Percentiles rank a stretch among this genome's conserved stretches.
Evolutionary conservation across 2,888 invertebrate genomes (phyloP).

Genomic region (Xanthorhoe spadicearia): DNA sequence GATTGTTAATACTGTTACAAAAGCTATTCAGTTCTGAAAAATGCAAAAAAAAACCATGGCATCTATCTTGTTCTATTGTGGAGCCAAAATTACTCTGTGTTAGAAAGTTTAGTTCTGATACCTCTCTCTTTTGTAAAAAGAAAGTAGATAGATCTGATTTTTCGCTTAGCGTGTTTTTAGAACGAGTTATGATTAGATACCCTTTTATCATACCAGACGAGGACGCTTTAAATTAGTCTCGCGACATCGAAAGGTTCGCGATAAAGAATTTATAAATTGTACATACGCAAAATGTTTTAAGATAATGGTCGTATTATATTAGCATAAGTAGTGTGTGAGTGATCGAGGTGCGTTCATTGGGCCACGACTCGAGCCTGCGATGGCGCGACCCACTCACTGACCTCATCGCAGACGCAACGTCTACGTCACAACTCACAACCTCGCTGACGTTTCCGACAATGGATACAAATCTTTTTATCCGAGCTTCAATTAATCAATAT

Average conservation of each 20-base stretch:
- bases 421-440: constrained; percentile 49
- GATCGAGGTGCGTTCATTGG: constrained; percentile 36
- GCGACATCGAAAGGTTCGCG: constrained; percentile 15
- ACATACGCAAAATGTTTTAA: constrained; percentile 16
- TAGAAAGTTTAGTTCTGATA: constrained; percentile 10
- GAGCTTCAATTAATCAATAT: constrained; percentile 51
- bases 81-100: background rate
- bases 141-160: constrained; percentile 1
- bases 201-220: constrained; percentile 18
- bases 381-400: constrained; percentile 60
- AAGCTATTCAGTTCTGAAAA: too few species aligned
- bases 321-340: constrained; percentile 6
- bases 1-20: background rate
- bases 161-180: constrained; percentile 5
- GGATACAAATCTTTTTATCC: constrained; percentile 44
- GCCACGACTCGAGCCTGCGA: constrained; percentile 40
- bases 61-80: constrained; percentile 2
- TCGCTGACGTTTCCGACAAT: constrained; percentile 53
- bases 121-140: constrained; percentile 9
- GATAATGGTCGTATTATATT: constrained; percentile 10
- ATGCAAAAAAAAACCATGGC: background rate
- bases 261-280: constrained; percentile 4
- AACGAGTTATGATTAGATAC: constrained; percentile 13
- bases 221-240: constrained; percentile 21
- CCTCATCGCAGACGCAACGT: constrained; percentile 59